phyloP scores from a whole-genome alignment of 2,888 invertebrate species.

The Ephialtes manifestator region DNA sequence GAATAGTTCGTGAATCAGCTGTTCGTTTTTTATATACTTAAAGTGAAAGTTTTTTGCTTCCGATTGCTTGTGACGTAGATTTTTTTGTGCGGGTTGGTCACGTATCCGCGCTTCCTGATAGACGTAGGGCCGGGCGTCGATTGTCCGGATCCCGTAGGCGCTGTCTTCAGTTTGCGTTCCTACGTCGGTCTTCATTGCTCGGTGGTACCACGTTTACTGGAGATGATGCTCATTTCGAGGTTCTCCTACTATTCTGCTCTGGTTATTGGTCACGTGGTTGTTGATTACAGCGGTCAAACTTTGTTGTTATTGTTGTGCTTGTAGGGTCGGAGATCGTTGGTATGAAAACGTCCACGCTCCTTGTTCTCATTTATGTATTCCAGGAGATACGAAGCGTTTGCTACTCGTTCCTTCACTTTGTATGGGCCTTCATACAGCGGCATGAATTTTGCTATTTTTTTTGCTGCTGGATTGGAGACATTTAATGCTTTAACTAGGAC shows the following conservation, averaged over 20 bases:
- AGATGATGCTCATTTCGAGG: too few species aligned
- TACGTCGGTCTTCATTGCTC: too few species aligned
- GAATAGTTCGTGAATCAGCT: neutral
- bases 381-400: neutral
- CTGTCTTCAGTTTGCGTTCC: too few species aligned
- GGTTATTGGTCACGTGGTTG: neutral
- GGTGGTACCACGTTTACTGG: too few species aligned
- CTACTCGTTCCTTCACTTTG: conserved; percentile 17
- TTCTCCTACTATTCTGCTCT: too few species aligned
- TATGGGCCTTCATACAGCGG: conserved; percentile 60
- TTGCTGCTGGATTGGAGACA: conserved; percentile 4
- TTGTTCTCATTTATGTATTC: neutral
- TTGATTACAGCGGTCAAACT: neutral
- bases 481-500: conserved; percentile 52
- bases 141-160: too few species aligned
- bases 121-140: too few species aligned
- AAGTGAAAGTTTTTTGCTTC: neutral
- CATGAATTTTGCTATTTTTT: conserved; percentile 57
- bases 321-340: neutral
- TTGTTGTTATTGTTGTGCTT: neutral
- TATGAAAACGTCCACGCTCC: neutral
- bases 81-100: too few species aligned
- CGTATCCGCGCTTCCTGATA: too few species aligned
- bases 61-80: neutral
- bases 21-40: neutral